Base-by-base conservation (phyloP, 2,888 invertebrate genomes). In the Cryptophagus acutangulus region DNA sequence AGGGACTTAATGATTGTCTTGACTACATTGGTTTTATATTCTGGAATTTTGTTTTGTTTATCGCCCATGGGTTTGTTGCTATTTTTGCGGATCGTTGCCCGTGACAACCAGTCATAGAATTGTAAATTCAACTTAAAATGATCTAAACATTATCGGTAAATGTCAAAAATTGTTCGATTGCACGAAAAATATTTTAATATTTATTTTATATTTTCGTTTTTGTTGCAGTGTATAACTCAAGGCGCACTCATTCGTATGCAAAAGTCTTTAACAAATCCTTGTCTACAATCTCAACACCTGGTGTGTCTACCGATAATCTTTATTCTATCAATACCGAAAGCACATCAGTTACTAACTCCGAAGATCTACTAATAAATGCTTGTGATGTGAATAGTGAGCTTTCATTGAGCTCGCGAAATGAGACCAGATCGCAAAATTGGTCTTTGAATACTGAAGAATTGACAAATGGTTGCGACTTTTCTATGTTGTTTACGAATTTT, bases 171-270 rank as follows among this genome's bases (percentile, higher is more conserved):
- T n/a, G n/a, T n/a, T n/a, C n/a, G n/a, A n/a, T n/a, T n/a, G n/a
- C n/a, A n/a, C n/a, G n/a, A n/a, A n/a, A n/a, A n/a, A n/a, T n/a
- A n/a, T n/a, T n/a, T n/a, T n/a, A n/a, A n/a, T n/a, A n/a, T n/a
- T n/a, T 12, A 4, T 18, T 33, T 16, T 4, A 31, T 13, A 1
- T 20, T 31, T 36, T 15, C 13, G 24, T 20, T n/a, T n/a, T n/a
- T n/a, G n/a, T 55, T 58, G 20, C 55, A 74, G 79, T 80, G 2
- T 81, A 76, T 54, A 81, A 82, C 60, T 78, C 79, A 2, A 70
- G 80, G 49, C 66, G 76, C 41, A 71, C 66, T 12, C 79, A 81
- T 59, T 70, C 76, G 1, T 82, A 82, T 56, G 72, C 76, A 2
- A 72, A 74, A 24, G 71, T 77, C 12, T 54, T 49, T 18, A 40